Evolutionary conservation across 2,113 vertebrate species (phyloP), one percentile per base, ranked within the genome.

Genomic region (Protobothrops mucrosquamatus): DNA sequence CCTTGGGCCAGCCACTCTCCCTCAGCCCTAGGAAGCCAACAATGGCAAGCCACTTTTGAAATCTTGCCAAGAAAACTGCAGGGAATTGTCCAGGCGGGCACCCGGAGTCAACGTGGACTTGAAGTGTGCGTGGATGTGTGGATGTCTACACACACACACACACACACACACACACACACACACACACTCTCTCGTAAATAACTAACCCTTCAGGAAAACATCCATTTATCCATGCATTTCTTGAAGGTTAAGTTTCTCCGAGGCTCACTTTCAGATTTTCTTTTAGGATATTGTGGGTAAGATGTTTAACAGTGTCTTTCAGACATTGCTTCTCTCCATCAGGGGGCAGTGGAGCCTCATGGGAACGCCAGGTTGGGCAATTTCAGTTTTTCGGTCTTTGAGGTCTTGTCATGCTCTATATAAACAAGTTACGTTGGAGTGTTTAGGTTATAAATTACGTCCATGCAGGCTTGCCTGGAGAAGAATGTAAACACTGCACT

Each of bases 401-500:
- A 96, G 97, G 96, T 97, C 97, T 96, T 98, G 97, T 98, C 98
- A 98, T 97, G 96, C 97, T 94, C 97, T 98, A 95, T 98, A 97
- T 98, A 98, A 98, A 98, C 98, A 98, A 98, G 98, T 98, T 98
- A 98, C 97, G 97, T 98, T 97, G 96, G 89, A 98, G 97, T 98
- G 98, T 98, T 98, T 98, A 98, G 97, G 98, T 98, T 98, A 98
- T 98, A 98, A 98, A 98, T 98, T 98, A 98, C 97, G 98, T 97
- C 97, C 98, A 98, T 97, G 98, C 98, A 97, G 98, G 97, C 98
- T 97, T 97, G 98, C 98, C 98, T 98, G 92, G 96, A 96, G 96
- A 98, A 97, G 98, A 98, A 98, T 98, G 98, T 98, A 98, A 98
- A 98, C 98, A 98, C 98, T 97, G 97, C 98, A 97, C 98, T 98